A percentile compares a stretch with the other conserved stretches of the same genome.
phyloP scores from a whole-genome alignment of 2,888 invertebrate genomes.

The Lasius platythorax region DNA sequence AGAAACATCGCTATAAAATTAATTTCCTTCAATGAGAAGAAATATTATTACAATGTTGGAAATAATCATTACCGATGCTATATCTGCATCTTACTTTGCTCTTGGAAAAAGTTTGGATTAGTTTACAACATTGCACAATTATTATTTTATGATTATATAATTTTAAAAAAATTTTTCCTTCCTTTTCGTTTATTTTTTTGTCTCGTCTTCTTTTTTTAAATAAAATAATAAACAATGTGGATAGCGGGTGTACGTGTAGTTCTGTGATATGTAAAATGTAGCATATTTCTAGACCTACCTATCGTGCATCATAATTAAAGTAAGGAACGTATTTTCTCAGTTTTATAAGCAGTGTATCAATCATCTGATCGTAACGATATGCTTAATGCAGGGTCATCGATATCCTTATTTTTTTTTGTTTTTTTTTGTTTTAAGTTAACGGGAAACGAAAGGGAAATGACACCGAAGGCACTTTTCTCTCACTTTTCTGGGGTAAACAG shows the following conservation, averaged over 20 bases:
- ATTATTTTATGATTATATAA: background rate
- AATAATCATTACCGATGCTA: background rate
- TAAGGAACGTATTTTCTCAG: slow-evolving; percentile 80
- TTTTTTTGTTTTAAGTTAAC: slow-evolving; percentile 16
- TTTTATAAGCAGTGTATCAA: slow-evolving; percentile 82
- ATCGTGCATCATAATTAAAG: slow-evolving; percentile 82
- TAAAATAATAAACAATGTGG: slow-evolving; percentile 72
- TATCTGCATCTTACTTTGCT: background rate
- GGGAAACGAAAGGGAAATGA: slow-evolving; percentile 58
- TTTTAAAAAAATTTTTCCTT: background rate
- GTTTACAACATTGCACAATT: background rate
- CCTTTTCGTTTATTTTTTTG: background rate
- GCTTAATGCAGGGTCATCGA: slow-evolving; percentile 63
- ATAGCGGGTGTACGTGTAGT: slow-evolving; percentile 85
- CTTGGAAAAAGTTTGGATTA: background rate
- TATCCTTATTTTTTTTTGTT: slow-evolving; percentile 28
- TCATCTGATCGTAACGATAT: slow-evolving; percentile 79
- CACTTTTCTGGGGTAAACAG: slow-evolving; percentile 35
- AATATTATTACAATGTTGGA: background rate
- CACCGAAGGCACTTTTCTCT: slow-evolving; percentile 35
- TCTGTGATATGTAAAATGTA: slow-evolving; percentile 87
- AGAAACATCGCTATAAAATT: background rate
- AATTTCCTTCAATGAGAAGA: background rate
- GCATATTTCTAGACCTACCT: slow-evolving; percentile 83
- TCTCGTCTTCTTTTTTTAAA: background rate